Evolutionary conservation across 2,113 vertebrate genomes (phyloP).

Genomic region (Haemorhous mexicanus): DNA sequence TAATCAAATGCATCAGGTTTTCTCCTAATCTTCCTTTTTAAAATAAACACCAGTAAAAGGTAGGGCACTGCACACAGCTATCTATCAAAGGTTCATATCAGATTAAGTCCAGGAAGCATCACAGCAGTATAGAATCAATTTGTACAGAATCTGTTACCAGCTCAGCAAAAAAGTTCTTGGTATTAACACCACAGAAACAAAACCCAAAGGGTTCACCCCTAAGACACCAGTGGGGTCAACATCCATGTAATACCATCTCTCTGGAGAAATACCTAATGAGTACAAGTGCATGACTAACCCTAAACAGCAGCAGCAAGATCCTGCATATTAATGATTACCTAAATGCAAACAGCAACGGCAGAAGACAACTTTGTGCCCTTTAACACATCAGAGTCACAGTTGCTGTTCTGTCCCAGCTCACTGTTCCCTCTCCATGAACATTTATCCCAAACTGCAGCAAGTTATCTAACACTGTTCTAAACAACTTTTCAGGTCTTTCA

Average conservation of each 20-base stretch:
- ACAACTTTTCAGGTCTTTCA: neutral
- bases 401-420: neutral
- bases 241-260: neutral
- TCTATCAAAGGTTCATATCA: neutral
- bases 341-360: neutral
- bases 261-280: neutral
- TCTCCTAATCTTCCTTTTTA: neutral
- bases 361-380: neutral
- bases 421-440: rapidly evolving
- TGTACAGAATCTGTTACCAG: neutral
- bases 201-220: neutral
- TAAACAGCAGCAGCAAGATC: neutral
- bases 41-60: neutral
- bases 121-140: neutral
- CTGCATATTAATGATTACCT: conserved; percentile 41
- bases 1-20: neutral
- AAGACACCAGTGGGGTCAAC: neutral
- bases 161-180: neutral
- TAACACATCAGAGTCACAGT: neutral
- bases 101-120: neutral
- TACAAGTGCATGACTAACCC: neutral
- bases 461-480: neutral
- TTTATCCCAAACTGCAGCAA: neutral
- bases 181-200: neutral
- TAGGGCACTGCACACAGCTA: neutral